Conservation (phyloP, 2,113 vertebrate genomes). For the Mus pahari region DNA sequence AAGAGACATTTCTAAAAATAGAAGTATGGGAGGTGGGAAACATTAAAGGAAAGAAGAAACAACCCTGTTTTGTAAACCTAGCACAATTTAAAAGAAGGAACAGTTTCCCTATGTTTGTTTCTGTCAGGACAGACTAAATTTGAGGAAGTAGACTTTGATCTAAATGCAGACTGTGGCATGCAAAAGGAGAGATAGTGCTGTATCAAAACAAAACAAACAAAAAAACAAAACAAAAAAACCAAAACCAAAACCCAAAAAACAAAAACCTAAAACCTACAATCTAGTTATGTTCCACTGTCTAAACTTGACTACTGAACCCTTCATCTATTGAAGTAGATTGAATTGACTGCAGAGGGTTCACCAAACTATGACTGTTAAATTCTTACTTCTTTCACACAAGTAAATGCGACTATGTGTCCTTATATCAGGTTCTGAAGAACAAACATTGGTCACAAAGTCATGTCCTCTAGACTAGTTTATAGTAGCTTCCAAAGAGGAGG, state of each 20-base stretch:
- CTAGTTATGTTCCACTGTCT: background rate
- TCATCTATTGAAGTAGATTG: background rate
- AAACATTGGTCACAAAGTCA: conserved; percentile 34
- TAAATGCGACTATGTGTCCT: background rate
- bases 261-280: background rate
- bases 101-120: background rate
- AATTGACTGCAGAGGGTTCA: background rate
- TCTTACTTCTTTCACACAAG: conserved; percentile 25
- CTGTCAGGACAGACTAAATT: conserved; percentile 9
- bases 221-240: too few species aligned
- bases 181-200: background rate
- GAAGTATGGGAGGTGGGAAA: conserved; percentile 21
- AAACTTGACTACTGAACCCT: background rate
- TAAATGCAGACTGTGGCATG: conserved; percentile 1
- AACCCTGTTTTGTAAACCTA: conserved; percentile 2
- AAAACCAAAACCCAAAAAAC: too few species aligned
- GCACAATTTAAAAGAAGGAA: conserved; percentile 2
- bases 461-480: background rate
- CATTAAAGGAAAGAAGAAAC: background rate
- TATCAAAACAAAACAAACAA: background rate
- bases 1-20: background rate
- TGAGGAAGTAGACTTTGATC: background rate
- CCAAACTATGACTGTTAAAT: background rate
- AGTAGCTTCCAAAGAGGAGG: conserved; percentile 12
- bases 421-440: conserved; percentile 23